Evolutionary conservation across 2,797 vertebrate species (phyloP), one percentile per base, ranked within the genome.

Genomic region (Falco novaeseelandiae): DNA sequence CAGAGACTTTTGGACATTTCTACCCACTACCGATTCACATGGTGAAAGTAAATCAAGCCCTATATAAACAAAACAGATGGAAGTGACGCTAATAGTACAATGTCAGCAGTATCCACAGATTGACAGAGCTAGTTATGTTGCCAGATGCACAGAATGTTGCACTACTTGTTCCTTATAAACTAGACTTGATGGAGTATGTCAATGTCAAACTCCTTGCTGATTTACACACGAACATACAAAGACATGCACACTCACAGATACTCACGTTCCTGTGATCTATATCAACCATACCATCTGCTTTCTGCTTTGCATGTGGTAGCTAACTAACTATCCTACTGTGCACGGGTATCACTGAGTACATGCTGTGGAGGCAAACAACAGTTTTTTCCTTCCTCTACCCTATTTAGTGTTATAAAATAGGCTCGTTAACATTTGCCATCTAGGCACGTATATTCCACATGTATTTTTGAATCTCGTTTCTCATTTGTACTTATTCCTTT

Each of bases 101-200:
- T 98, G 98, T 98, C 98, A 98, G 98, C 98, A 97, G 97, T 98
- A 98, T 98, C 98, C 97, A 98, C 98, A 98, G 98, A 98, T 98
- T 98, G 98, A 98, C 98, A 98, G 98, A 98, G 97, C 96, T 97
- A 96, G 97, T 98, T 98, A 98, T 96, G 97, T 97, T 98, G 98
- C 98, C 98, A 98, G 98, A 98, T 98, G 98, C 98, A 98, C 98
- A 98, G 98, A 98, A 98, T 98, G 98, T 98, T 98, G 97, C 97
- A 98, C 98, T 98, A 98, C 98, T 98, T 98, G 98, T 98, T 98
- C 98, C 97, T 98, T 98, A 98, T 98, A 98, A 97, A 98, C 98
- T 98, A 98, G 98, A 98, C 98, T 98, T 98, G 98, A 98, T 98
- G 97, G 98, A 98, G 98, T 98, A 98, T 98, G 98, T 98, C 98